Conservation (phyloP, 2,888 invertebrate species). For the Alviniconcha strummeri region DNA sequence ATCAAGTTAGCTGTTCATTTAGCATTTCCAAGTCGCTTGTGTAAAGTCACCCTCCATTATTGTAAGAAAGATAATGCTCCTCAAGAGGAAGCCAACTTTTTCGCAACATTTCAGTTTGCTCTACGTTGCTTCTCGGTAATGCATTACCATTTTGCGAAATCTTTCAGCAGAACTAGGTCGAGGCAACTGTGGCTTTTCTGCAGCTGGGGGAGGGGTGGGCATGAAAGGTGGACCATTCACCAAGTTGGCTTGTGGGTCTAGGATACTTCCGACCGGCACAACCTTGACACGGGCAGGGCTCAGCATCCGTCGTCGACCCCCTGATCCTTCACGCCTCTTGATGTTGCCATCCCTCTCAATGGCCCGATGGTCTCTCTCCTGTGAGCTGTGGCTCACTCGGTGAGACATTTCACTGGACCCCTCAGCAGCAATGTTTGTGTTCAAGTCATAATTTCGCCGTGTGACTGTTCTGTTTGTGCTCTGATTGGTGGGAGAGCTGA, state of each 20-base stretch:
- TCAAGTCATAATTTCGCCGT: neutral
- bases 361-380: too few relatives aligned
- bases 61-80: too few relatives aligned
- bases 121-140: conserved; percentile 9
- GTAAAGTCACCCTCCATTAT: too few relatives aligned
- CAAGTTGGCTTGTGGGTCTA: neutral
- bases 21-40: too few relatives aligned
- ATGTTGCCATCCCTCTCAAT: neutral
- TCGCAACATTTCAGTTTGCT: too few relatives aligned
- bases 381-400: too few relatives aligned
- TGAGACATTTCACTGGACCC: too few relatives aligned
- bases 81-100: too few relatives aligned
- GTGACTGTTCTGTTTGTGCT: neutral
- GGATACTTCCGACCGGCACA: conserved; percentile 12
- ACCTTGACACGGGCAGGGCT: conserved; percentile 16
- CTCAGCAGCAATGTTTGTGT: neutral
- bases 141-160: conserved; percentile 28
- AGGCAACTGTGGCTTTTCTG: conserved; percentile 12
- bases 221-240: neutral
- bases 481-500: neutral
- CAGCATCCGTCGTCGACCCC: neutral
- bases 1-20: too few relatives aligned
- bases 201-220: conserved; percentile 19
- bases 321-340: neutral
- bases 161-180: conserved; percentile 26